Percentiles rank a stretch among this genome's conserved stretches.
Conservation (phyloP, 64 coral and sea anemone species). For the Catalaphyllia jardinei region DNA sequence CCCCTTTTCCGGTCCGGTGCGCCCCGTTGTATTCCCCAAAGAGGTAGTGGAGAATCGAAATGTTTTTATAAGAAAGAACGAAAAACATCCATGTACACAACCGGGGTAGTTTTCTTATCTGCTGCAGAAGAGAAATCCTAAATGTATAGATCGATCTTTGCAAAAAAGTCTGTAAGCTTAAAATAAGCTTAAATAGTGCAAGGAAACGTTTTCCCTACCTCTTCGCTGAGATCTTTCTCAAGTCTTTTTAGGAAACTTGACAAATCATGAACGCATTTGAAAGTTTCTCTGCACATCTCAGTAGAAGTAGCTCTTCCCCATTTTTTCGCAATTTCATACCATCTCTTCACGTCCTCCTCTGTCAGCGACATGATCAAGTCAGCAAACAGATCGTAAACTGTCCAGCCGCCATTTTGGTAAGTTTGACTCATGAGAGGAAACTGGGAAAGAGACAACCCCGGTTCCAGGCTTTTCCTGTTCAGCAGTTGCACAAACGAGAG, state of each 20-base stretch:
- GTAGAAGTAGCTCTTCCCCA: neutral
- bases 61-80: too few species aligned
- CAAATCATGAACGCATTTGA: conserved; percentile 30
- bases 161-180: neutral
- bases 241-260: conserved; percentile 39
- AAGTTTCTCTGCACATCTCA: conserved; percentile 9
- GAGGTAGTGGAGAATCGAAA: too few species aligned
- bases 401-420: neutral
- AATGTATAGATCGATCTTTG: neutral
- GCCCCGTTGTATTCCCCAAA: neutral
- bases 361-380: neutral
- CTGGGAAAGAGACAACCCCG: neutral
- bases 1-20: neutral
- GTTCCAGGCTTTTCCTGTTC: neutral
- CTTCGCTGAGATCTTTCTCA: conserved; percentile 15
- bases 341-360: conserved; percentile 64
- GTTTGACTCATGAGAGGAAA: neutral
- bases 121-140: neutral
- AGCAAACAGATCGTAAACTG: too few species aligned
- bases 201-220: neutral
- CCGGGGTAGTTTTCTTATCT: too few species aligned
- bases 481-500: neutral
- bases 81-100: too few species aligned
- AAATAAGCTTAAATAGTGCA: neutral
- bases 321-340: conserved; percentile 50